Base-by-base conservation (phyloP, 2,797 vertebrate species). In the Protosalanx chinensis region DNA sequence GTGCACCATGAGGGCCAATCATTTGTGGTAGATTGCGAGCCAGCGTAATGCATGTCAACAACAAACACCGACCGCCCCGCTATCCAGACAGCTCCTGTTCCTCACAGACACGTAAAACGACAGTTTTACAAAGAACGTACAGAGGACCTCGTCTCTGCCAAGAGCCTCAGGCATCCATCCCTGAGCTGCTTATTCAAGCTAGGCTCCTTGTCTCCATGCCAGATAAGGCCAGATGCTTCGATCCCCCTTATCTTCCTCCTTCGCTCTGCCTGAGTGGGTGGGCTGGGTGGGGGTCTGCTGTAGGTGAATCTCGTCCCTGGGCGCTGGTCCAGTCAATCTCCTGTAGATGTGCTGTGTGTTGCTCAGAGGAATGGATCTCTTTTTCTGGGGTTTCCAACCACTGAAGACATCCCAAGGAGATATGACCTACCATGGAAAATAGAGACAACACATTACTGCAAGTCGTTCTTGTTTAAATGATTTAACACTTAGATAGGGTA, bases 351-450 rank as follows among this genome's bases (percentile, higher is more conserved):
- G 78, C 81, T 84, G 77, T 1, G 51, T 65, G 75, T 79, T 81
- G 59, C 60, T 76, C 72, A 81, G 87, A 82, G 82, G 78, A 71
- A 71, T 61, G 82, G 89, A 91, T 92, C 88, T 83, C 72, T 89
- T 89, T 88, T 88, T 83, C 80, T 88, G 73, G 1, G 70, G 79
- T 79, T 85, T 77, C 65, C 77, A 80, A 72, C 75, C 74, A 57
- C 65, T 71, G 76, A 29, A 76, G 64, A 81, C 76, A 69, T 80
- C 51, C 74, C 64, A 16, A 33, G 53, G 66, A 0, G 32, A 41
- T 64, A 0, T 64, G 56, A 62, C 85, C 84, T 80, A 33, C 20
- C 18, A 18, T 56, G 51, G 51, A 56, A 56, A n/a, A n/a, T 16
- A 56, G 18, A 56, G 51, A 56, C 51, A 56, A 56, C 51, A 56